Base-by-base conservation (phyloP, 2,113 vertebrate genomes). In the Gallinago media region DNA sequence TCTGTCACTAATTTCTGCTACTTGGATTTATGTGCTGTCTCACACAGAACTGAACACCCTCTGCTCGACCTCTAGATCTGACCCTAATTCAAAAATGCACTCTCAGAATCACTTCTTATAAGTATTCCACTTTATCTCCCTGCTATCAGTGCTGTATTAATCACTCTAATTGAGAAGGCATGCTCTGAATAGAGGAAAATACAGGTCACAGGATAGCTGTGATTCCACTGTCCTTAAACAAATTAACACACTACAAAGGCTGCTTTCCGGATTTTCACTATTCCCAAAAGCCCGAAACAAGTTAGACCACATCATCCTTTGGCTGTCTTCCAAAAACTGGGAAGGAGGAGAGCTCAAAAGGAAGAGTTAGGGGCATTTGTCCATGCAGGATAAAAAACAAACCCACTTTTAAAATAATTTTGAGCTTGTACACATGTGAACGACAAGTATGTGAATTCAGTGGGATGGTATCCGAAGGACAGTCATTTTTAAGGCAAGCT, bases 211-310 rank as follows among this genome's bases (percentile, higher is more conserved):
- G 55, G 6, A 9, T 40, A 84, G 61, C 76, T 82, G 63, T 59
- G 70, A 25, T 92, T 74, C 62, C 56, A 31, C 36, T 72, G 47
- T 68, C 66, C 52, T 49, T 63, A 68, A 31, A 67, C 34, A 36
- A 84, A 56, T 25, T 29, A 83, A 44, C 65, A 50, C 3, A 0
- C 12, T 49, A 2, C 0, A 0, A 58, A 23, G 71, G 31, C 82
- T 93, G 82, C 74, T 76, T 20, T 61, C 78, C 34, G 74, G 12
- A 20, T 78, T 71, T 44, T 76, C 20, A 3, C 44, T 68, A 6
- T 68, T 96, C 73, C 42, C 56, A 47, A 11, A 89, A 75, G 68
- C 46, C 25, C 0, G 0, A 76, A 55, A 52, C 18, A 2, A 68
- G 27, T 76, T 27, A 66, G 36, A 44, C 65, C 8, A 3, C 72